Percentiles rank a stretch among this genome's conserved stretches.
Conservation (phyloP, 2,888 invertebrate species). For the Lasioglossum figueresi region DNA sequence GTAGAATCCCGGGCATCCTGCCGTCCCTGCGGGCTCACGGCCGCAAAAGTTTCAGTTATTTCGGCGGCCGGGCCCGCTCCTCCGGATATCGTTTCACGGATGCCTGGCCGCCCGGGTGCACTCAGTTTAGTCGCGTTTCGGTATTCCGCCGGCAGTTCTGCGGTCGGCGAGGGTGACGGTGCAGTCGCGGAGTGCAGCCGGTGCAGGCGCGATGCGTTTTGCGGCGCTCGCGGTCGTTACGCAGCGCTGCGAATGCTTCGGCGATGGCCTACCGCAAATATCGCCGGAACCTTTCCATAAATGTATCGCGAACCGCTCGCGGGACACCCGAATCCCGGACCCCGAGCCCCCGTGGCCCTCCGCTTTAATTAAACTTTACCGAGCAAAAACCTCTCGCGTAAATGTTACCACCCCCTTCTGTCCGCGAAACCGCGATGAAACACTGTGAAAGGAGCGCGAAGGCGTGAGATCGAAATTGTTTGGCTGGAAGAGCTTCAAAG, state of each 20-base stretch:
- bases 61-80: slow-evolving; percentile 31
- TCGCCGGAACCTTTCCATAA: slow-evolving; percentile 66
- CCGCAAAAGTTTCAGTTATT: slow-evolving; percentile 74
- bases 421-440: neutral
- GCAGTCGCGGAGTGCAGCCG: slow-evolving; percentile 63
- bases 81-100: slow-evolving; percentile 44
- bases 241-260: slow-evolving; percentile 67
- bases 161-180: slow-evolving; percentile 70
- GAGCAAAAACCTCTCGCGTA: neutral
- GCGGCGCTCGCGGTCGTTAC: slow-evolving; percentile 72
- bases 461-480: neutral
- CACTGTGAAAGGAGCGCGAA: neutral
- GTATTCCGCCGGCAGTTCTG: slow-evolving; percentile 71
- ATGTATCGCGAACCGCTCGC: slow-evolving; percentile 43
- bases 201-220: slow-evolving; percentile 68
- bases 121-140: slow-evolving; percentile 53
- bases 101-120: slow-evolving; percentile 22
- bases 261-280: slow-evolving; percentile 67
- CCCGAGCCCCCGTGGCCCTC: neutral
- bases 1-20: slow-evolving; percentile 57
- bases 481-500: neutral
- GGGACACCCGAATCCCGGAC: slow-evolving; percentile 3
- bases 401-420: neutral
- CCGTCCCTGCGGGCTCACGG: slow-evolving; percentile 26
- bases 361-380: slow-evolving; percentile 38